phyloP scores from a whole-genome alignment of 2,797 vertebrate species.

The Bovichtus diacanthus region DNA sequence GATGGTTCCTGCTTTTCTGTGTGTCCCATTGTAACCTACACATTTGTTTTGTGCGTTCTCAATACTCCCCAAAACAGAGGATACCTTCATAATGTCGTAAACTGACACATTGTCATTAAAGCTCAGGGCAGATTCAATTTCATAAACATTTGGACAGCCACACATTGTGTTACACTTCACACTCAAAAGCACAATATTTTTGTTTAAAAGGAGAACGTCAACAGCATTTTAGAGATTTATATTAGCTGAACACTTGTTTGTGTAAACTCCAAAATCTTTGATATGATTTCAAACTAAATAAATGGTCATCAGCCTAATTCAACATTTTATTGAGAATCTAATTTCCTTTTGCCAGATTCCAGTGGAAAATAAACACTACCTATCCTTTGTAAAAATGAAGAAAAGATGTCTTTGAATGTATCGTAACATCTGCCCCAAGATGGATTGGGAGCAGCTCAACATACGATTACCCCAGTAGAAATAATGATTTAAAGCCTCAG shows the following conservation, averaged over 20 bases:
- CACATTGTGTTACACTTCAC: not conserved
- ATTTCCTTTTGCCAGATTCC: not conserved
- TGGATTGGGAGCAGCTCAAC: constrained; percentile 33
- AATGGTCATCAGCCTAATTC: not conserved
- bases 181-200: not conserved
- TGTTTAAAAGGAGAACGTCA: not conserved
- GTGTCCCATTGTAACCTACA: constrained; percentile 61
- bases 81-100: constrained; percentile 62
- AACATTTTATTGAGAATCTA: not conserved
- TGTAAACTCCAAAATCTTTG: not conserved
- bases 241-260: not conserved
- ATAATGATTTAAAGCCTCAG: constrained; percentile 48
- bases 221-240: not conserved
- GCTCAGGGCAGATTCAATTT: constrained; percentile 12
- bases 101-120: constrained; percentile 48
- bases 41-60: constrained; percentile 57
- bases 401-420: constrained; percentile 24
- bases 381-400: constrained; percentile 2
- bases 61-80: constrained; percentile 57
- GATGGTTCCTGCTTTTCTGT: constrained; percentile 66
- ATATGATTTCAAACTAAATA: constrained; percentile 1
- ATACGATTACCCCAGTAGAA: constrained; percentile 38
- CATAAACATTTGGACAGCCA: not conserved
- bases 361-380: constrained; percentile 20
- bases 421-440: constrained; percentile 7